Evolutionary conservation across 2,797 vertebrate species (phyloP), one percentile per base, ranked within the genome.

Genomic region (Crenuchus spilurus): DNA sequence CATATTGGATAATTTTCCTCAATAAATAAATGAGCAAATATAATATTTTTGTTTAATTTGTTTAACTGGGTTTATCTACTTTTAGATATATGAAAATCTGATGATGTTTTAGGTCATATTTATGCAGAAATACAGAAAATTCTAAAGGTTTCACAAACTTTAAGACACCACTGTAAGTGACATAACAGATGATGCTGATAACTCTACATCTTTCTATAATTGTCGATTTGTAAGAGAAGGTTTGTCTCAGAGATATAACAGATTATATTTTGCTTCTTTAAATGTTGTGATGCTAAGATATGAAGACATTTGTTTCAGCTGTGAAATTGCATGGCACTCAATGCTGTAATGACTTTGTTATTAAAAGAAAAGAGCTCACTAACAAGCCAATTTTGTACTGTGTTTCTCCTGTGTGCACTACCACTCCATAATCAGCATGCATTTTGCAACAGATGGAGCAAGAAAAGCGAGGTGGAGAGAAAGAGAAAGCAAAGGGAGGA

Each of bases 371-470:
- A 65, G 62, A 20, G 42, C 62, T 63, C 62, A 48, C 42, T 48
- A 65, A 65, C 62, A 30, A 65, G 28, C 28, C 44, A 48, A 63
- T 63, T 54, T 63, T 30, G 42, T 7, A 37, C 20, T 22, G 5
- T 28, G 41, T n/a, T 54, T 62, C 51, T 51, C 28, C n/a, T 16
- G 28, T 14, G 22, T 33, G 26, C 37, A 52, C 42, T 68, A 42
- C 22, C 20, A 42, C 58, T 49, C 26, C 41, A 68, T 52, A 42
- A 76, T 74, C 64, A 65, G 44, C 74, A 52, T 70, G 64, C 63
- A 64, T 77, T 77, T 79, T 82, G 67, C 62, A 79, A 79, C 74
- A 82, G 77, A 74, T 77, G 62, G 74, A 61, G 58, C 8, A 61
- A 65, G 31, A 74, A 72, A 79, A 31, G 67, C 63, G 52, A 37